Conservation (phyloP, 2,797 vertebrate genomes). For the Phataginus tetradactyla region DNA sequence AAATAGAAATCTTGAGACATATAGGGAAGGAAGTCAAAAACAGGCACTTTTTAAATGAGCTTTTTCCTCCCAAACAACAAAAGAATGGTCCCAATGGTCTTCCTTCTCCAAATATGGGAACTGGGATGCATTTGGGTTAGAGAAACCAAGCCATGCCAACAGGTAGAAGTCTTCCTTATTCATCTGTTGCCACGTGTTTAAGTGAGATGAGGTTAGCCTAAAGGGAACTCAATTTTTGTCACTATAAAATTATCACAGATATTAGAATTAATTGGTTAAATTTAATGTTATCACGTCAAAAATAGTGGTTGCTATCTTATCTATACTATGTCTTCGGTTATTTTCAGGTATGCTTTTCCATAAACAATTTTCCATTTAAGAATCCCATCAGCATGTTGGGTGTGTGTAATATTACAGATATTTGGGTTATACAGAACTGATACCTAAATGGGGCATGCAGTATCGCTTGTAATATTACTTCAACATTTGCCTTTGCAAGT, state of each 20-base stretch:
- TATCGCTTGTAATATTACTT: neutral
- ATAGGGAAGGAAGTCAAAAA: neutral
- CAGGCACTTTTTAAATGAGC: neutral
- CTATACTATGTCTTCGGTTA: neutral
- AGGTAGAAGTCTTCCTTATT: neutral
- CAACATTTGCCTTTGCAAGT: constrained; percentile 1
- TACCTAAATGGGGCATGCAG: neutral
- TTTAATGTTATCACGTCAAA: neutral
- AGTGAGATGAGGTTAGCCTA: neutral
- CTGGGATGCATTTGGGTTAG: neutral
- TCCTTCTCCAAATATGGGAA: neutral
- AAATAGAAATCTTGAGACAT: neutral
- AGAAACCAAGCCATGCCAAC: neutral
- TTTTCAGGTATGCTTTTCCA: neutral
- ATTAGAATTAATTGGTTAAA: neutral
- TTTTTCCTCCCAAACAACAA: neutral
- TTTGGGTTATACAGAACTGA: neutral
- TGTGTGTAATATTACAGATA: neutral
- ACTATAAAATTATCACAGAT: neutral
- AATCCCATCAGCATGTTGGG: neutral
- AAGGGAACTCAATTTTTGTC: neutral
- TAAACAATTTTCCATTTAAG: neutral
- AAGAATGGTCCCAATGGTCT: neutral
- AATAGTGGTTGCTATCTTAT: neutral
- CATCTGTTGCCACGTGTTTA: neutral